A percentile compares a stretch with the other conserved stretches of the same genome.
phyloP scores from a whole-genome alignment of 2,113 vertebrate genomes.

The Bubalus kerabau region DNA sequence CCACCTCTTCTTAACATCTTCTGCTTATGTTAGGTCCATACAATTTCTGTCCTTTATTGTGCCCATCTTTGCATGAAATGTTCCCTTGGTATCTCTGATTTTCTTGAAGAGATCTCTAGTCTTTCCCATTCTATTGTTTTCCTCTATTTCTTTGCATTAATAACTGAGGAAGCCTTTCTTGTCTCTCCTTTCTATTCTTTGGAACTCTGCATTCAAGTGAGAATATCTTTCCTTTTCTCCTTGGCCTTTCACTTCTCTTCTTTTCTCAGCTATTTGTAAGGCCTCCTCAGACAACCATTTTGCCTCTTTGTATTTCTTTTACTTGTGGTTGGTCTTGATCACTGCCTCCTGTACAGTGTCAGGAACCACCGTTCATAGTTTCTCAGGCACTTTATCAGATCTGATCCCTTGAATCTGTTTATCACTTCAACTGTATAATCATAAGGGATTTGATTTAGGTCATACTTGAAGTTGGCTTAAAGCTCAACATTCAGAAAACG shows the following conservation, averaged over 20 bases:
- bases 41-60: not conserved
- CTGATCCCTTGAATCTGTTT: not conserved
- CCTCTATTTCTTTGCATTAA: not conserved
- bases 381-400: not conserved
- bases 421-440: not conserved
- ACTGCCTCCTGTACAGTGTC: not conserved
- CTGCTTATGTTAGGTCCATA: not conserved
- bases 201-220: not conserved
- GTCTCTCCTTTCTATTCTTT: not conserved
- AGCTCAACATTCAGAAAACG: no score
- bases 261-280: not conserved
- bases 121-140: not conserved
- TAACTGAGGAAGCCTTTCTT: not conserved
- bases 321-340: not conserved
- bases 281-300: not conserved
- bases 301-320: not conserved
- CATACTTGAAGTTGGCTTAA: not conserved
- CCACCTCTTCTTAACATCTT: not conserved
- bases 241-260: not conserved
- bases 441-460: not conserved
- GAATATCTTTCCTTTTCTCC: not conserved
- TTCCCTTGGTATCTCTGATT: not conserved
- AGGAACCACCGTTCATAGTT: fast-evolving
- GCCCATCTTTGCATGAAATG: not conserved
- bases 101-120: not conserved